Base-by-base conservation (phyloP, 2,888 invertebrate species). In the Lydus trimaculatus region DNA sequence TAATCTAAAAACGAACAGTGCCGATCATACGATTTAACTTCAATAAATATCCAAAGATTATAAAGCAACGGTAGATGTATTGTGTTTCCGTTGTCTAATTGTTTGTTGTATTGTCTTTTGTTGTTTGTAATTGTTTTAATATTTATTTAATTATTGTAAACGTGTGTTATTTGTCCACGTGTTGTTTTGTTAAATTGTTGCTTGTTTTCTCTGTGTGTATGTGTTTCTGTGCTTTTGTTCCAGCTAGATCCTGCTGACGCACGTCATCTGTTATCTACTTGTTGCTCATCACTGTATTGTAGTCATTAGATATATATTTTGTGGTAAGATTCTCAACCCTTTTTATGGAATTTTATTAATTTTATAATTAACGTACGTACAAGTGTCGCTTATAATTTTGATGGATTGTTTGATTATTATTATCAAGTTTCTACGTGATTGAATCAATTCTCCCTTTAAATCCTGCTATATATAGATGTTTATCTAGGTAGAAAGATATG, bases 221-320 rank as follows among this genome's bases (percentile, higher is more conserved):
- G 15, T 39, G n/a, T 48, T 20, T 52, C 2, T 56, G 56, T n/a
- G 23, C 3, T 56, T 56, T 56, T 15, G 28, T 48, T 56, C 56
- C 52, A 25, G 20, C 20, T 48, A 56, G 56, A 28, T 56, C 23
- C 28, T 56, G 56, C 28, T 56, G 56, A 56, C 56, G 28, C 23
- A 56, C 56, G 28, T 56, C 56, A 56, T 56, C 56, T 56, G 52
- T 25, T 52, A 15, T 56, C 56, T 56, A 56, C 56, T 56, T 56
- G 56, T 56, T 56, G 56, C 56, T 56, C 56, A 15, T 28, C 56
- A 56, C 17, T 36, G 36, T 43, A 2, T 15, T 2, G 3, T 56
- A 13, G 5, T 56, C 25, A 25, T 25, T 56, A 2, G 56, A 56
- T 56, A 28, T n/a, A n/a, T n/a, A 11, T 56, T 0, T 56, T 11